Conservation (phyloP, 2,797 vertebrate species). For the Gila robusta region DNA sequence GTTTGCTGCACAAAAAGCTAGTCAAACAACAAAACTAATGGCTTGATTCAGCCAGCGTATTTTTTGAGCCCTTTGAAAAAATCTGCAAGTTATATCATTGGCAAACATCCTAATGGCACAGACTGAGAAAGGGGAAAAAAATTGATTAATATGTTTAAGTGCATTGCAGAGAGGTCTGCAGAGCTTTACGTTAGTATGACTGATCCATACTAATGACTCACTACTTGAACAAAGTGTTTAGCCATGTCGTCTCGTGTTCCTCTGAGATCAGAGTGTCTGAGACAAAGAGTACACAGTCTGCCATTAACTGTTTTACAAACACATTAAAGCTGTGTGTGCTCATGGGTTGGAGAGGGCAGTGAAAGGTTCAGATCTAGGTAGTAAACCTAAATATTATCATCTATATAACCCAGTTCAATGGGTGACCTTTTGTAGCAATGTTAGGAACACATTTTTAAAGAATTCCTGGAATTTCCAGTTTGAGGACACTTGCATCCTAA, state of each 20-base stretch:
- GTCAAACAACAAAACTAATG: background rate
- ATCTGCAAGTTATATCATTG: background rate
- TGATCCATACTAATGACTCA: constrained; percentile 11
- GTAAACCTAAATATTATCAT: background rate
- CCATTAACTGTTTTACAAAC: constrained; percentile 36
- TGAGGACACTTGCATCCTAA: background rate
- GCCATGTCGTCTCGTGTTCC: constrained; percentile 9
- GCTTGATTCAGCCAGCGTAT: background rate
- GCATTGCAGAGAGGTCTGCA: background rate
- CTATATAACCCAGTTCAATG: background rate
- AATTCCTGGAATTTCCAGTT: constrained; percentile 15
- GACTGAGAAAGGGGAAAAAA: background rate
- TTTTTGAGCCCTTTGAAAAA: background rate
- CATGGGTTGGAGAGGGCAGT: background rate
- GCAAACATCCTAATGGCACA: background rate
- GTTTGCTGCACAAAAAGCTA: background rate
- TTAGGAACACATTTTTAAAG: constrained; percentile 14
- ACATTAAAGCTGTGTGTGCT: constrained; percentile 17
- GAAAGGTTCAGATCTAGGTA: background rate
- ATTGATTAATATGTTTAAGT: background rate
- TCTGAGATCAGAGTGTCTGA: constrained; percentile 34
- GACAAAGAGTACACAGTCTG: constrained; percentile 7
- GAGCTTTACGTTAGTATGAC: background rate
- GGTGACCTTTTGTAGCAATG: background rate
- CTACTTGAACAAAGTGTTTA: constrained; percentile 27